Base-by-base conservation (phyloP, 2,797 vertebrate genomes). In the Rhyacichthys aspro region DNA sequence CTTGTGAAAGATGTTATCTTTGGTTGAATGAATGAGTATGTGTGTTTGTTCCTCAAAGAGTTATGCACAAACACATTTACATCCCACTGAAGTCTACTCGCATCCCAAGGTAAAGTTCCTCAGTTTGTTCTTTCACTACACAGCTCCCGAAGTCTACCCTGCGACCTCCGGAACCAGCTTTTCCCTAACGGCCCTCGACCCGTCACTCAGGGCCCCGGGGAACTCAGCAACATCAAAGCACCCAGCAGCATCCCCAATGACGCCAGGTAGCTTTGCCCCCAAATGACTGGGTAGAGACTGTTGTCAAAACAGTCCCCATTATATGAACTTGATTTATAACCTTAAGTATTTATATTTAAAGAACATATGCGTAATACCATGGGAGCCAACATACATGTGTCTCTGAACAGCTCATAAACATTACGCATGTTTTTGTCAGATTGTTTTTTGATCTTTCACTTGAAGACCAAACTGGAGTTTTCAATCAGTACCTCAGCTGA, bases 141-240 rank as follows among this genome's bases (percentile, higher is more conserved):
- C 93, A 98, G 97, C 94, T 94, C 94, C 63, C 93, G 96, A 92
- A 96, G 91, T 75, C 90, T 94, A 89, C 94, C 95, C 78, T 94
- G 92, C 39, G 96, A 98, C 71, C 91, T 93, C 41, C 95, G 95
- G 94, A 96, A 90, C 93, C 95, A 93, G 63, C 91, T 93, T 88
- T 91, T 91, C 59, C 87, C 93, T 74, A 87, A 94, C 43, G 88
- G 91, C 85, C 89, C 94, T 86, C 95, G 95, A 78, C 93, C 94
- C 18, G 56, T 90, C 88, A 92, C 93, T 55, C 89, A 88, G 81
- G 9, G 88, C 12, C 83, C 92, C n/a, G 91, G 94, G 82, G 95
- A 98, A 86, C 89, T 92, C 44, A 86, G 81, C 88, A 93, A 88
- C 66, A 86, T 81, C 92, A 98, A 96, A 94, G 82, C 80, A 55